These are phyloP conservation scores for Tragelaphus scriptus DNA, from an alignment of 2,113 vertebrate species.

Conservation along the genomic window DNA sequence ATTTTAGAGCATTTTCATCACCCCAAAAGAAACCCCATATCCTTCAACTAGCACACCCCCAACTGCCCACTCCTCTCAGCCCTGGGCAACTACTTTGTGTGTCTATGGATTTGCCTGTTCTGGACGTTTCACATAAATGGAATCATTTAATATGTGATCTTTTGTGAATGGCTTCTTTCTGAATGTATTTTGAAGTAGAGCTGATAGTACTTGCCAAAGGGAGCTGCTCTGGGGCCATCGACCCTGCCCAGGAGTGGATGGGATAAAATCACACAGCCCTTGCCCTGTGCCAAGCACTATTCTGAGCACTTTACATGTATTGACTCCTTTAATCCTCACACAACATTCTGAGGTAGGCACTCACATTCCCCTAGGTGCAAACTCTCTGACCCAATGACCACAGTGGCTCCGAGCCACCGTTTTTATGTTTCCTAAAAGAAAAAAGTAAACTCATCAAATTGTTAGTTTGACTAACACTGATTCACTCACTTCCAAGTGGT, in stretches of 20 bases:
- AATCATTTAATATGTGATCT: neutral
- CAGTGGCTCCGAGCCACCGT: constrained; percentile 3
- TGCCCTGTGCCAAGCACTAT: neutral
- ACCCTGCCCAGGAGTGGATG: neutral
- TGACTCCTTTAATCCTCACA: constrained; percentile 10
- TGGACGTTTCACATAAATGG: neutral
- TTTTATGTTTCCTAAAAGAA: constrained; percentile 63
- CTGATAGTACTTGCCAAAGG: neutral
- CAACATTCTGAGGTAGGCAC: neutral
- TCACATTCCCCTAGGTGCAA: constrained; percentile 34
- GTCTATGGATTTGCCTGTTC: neutral
- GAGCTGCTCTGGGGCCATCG: neutral
- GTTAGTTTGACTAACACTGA: constrained; percentile 39
- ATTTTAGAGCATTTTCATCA: neutral
- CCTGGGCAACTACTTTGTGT: neutral
- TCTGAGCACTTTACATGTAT: neutral
- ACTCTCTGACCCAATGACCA: constrained; percentile 45
- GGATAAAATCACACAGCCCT: neutral
- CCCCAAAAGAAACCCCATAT: neutral
- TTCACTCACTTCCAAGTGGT: constrained; percentile 50
- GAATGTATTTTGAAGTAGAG: neutral
- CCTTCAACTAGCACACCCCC: neutral
- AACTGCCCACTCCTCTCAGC: neutral
- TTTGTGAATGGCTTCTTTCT: constrained; percentile 5
- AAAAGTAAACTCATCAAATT: constrained; percentile 56